Evolutionary conservation across 2,888 invertebrate species (phyloP), one percentile per base, ranked within the genome.

Genomic region (Bombyx huttoni): DNA sequence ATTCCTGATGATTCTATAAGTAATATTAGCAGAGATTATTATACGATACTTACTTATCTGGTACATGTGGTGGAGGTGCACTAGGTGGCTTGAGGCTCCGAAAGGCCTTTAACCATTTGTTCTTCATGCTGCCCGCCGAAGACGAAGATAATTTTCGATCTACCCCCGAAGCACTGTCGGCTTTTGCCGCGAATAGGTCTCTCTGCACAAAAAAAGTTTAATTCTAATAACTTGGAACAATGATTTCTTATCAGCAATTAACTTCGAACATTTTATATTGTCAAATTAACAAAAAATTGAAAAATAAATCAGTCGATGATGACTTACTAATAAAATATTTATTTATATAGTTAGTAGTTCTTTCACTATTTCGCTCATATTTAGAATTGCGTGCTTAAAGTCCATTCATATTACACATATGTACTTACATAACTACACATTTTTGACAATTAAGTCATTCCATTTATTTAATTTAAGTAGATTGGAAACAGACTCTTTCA

Each of bases 101-200:
- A 90, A 98, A 97, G 61, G 98, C 98, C 86, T 98, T 98, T 71
- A 98, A 90, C 98, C 98, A 98, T 91, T 98, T 98, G 78, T 95
- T 96, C 90, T 98, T 98, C 93, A 98, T 98, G 81, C 94, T 94
- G 71, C 94, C 94, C 61, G 94, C 93, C 62, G 95, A 95, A 54
- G 94, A 93, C 51, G 94, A 92, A 48, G 96, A 95, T 89, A 96
- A 91, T 89, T 96, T 96, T 59, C 96, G 91, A 82, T 95, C 96
- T 64, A 91, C 89, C 70, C 91, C 90, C 65, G 92, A 87, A 68
- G 92, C 89, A 65, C 93, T 91, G 68, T 94, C 94, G 57, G 94
- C 89, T 85, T 94, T 94, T 58, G 91, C 91, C 68, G 93, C 91
- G 75, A 96, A 96, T 66, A 96, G 89, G 86, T 96, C 96, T 90